phyloP scores from a whole-genome alignment of 2,888 invertebrate species.

The Diaperis boleti region DNA sequence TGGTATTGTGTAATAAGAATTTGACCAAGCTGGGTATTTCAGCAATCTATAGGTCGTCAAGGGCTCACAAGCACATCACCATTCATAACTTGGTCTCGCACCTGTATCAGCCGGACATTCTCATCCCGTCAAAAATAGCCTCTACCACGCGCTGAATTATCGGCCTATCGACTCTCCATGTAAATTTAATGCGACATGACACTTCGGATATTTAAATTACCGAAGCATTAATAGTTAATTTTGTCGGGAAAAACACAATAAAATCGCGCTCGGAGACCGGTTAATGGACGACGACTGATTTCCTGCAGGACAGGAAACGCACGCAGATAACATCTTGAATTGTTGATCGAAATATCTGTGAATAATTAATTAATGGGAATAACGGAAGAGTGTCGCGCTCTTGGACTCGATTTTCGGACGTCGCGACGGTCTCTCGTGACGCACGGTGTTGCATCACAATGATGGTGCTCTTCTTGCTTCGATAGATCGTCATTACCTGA shows the following conservation, averaged over 20 bases:
- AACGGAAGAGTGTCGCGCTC: neutral
- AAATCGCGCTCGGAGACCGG: slow-evolving; percentile 22
- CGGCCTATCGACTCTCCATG: neutral
- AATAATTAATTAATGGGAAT: slow-evolving; percentile 27
- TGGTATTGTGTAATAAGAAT: no score
- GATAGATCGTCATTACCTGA: slow-evolving; percentile 16
- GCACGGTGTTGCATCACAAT: slow-evolving; percentile 9
- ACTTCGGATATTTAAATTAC: slow-evolving; percentile 39
- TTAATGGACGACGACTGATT: slow-evolving; percentile 54
- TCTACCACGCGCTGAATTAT: slow-evolving; percentile 11
- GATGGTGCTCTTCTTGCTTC: no score
- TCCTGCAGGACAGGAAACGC: slow-evolving; percentile 59
- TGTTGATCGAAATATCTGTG: slow-evolving; percentile 52
- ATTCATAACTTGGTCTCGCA: slow-evolving; percentile 60
- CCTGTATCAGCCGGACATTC: no score
- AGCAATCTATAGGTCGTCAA: no score
- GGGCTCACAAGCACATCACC: no score
- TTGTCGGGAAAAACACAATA: slow-evolving; percentile 30
- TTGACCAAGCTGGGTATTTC: no score
- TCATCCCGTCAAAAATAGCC: slow-evolving; percentile 48
- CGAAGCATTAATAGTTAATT: slow-evolving; percentile 35
- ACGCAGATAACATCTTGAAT: slow-evolving; percentile 55
- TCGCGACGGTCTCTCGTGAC: neutral
- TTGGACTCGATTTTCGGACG: neutral
- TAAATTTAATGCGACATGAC: slow-evolving; percentile 6